Percentiles rank a stretch among this genome's conserved stretches.
phyloP scores from a whole-genome alignment of 2,113 vertebrate species.

The Irena cyanogastra region DNA sequence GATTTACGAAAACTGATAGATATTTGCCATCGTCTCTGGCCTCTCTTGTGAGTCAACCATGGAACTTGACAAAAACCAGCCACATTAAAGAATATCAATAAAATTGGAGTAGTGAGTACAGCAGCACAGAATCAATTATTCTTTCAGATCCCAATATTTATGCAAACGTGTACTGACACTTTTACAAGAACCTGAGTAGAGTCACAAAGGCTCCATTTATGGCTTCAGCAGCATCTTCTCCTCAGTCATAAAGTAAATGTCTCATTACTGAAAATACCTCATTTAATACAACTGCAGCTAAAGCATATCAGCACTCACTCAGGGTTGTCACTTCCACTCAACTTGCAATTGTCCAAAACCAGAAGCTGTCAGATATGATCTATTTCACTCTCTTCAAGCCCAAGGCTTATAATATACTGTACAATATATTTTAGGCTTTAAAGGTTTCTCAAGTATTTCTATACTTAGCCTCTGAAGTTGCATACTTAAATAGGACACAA shows the following conservation, averaged over 20 bases:
- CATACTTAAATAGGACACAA: slow-evolving; percentile 20
- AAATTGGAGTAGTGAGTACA: not conserved
- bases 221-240: not conserved
- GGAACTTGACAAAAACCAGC: not conserved
- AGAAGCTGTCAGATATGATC: slow-evolving; percentile 62
- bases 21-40: not conserved
- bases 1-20: not conserved
- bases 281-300: not conserved
- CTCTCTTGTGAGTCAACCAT: not conserved
- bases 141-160: not conserved
- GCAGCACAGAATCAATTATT: not conserved
- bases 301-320: not conserved
- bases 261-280: slow-evolving; percentile 43
- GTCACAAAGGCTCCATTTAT: slow-evolving; percentile 7
- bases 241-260: slow-evolving; percentile 40
- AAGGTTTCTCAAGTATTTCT: slow-evolving; percentile 9
- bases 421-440: not conserved
- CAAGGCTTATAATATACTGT: slow-evolving; percentile 61
- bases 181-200: not conserved
- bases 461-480: slow-evolving; percentile 64
- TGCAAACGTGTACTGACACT: not conserved
- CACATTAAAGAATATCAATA: not conserved
- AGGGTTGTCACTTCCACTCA: slow-evolving; percentile 34
- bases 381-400: slow-evolving; percentile 60
- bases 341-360: not conserved